These are phyloP conservation scores for Trochalopteron elliotii DNA, from an alignment of 2,113 vertebrate species.

Conservation along the genomic window DNA sequence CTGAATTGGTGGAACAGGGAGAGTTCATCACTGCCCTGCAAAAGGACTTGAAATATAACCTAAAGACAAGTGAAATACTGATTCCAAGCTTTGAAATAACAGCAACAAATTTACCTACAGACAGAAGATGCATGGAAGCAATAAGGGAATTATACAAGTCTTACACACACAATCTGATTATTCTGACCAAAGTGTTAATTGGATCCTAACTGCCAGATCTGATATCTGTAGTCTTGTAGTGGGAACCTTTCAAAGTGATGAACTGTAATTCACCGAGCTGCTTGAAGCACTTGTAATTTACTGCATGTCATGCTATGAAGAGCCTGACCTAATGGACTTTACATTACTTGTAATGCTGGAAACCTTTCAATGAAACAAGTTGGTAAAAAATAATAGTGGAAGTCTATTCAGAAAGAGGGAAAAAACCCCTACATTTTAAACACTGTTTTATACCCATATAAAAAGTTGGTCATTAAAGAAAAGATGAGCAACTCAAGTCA, in stretches of 20 bases:
- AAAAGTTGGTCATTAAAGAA: conserved; percentile 74
- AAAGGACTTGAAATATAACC: conserved; percentile 92
- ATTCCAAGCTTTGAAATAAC: conserved; percentile 91
- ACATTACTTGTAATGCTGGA: conserved; percentile 95
- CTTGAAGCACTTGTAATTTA: conserved; percentile 99
- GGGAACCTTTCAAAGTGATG: conserved; percentile 97
- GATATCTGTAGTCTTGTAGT: conserved; percentile 94
- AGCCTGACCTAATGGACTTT: conserved; percentile 96
- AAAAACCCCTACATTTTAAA: conserved; percentile 70
- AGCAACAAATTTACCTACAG: conserved; percentile 98
- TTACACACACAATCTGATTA: conserved; percentile 98
- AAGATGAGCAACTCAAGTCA: conserved; percentile 63
- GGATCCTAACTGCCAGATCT: conserved; percentile 99
- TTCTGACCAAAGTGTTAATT: conserved; percentile 99
- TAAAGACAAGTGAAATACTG: conserved; percentile 84
- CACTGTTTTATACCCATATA: conserved; percentile 69
- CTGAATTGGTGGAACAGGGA: conserved; percentile 89
- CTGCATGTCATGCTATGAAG: conserved; percentile 98
- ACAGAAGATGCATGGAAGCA: conserved; percentile 98
- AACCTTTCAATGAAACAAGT: conserved; percentile 82
- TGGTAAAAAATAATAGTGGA: conserved; percentile 80
- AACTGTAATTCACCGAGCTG: conserved; percentile 99
- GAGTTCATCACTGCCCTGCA: conserved; percentile 87
- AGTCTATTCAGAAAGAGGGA: conserved; percentile 71
- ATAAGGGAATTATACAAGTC: conserved; percentile 97